Conservation (phyloP, 2,113 vertebrate species). For the Calidris pugnax region DNA sequence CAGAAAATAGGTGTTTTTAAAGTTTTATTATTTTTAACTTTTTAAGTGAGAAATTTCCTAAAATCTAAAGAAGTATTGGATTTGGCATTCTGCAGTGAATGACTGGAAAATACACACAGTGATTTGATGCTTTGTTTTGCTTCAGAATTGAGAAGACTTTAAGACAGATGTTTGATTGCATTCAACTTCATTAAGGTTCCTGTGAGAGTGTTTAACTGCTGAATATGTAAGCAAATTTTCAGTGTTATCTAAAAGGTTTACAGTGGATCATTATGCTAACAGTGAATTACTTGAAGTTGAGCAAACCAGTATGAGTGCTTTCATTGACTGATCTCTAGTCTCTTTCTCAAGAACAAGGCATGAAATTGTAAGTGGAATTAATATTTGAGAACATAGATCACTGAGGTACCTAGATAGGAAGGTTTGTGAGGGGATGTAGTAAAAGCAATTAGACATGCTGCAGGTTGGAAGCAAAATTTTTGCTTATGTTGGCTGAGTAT, state of each 20-base stretch:
- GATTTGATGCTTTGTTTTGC: background rate
- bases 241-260: background rate
- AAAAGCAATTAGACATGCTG: background rate
- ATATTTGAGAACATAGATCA: background rate
- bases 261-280: background rate
- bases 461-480: background rate
- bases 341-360: background rate
- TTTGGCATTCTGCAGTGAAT: background rate
- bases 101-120: background rate
- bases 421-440: background rate
- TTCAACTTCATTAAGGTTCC: background rate
- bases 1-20: background rate
- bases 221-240: background rate
- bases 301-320: background rate
- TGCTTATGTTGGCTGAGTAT: background rate
- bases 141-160: background rate
- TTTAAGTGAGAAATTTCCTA: background rate
- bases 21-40: background rate
- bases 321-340: background rate
- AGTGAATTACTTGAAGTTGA: background rate
- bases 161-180: background rate
- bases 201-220: background rate
- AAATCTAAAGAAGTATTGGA: background rate
- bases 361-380: background rate
- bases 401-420: background rate